Evolutionary conservation across 2,888 invertebrate species (phyloP).

Genomic region (Pachymerium ferrugineum): DNA sequence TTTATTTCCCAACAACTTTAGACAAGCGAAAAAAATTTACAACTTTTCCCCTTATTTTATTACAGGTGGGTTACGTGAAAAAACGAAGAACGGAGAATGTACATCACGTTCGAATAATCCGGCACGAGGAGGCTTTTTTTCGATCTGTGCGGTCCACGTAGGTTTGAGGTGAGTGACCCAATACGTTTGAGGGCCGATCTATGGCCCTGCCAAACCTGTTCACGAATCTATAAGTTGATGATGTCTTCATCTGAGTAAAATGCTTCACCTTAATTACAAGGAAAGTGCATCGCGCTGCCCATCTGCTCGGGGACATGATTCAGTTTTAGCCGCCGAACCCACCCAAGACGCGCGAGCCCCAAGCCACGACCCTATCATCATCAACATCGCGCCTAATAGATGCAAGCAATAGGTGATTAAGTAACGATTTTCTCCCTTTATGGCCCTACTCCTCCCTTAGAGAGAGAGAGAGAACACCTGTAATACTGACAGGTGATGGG

Average conservation of each 20-base stretch:
- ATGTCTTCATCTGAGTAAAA: slow-evolving; percentile 17
- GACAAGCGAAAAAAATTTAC: neutral
- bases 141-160: slow-evolving; percentile 9
- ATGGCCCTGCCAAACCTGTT: slow-evolving; percentile 21
- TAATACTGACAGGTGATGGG: slow-evolving; percentile 20
- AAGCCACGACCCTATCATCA: slow-evolving; percentile 23
- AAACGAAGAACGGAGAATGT: neutral
- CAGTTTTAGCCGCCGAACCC: slow-evolving; percentile 27
- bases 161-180: slow-evolving; percentile 22
- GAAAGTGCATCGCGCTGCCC: neutral
- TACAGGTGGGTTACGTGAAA: neutral
- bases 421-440: slow-evolving; percentile 25
- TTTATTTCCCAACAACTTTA: neutral
- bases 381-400: slow-evolving; percentile 27
- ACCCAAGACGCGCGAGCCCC: slow-evolving; percentile 17
- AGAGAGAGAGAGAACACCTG: slow-evolving; percentile 16
- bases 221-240: slow-evolving; percentile 27
- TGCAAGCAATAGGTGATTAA: slow-evolving; percentile 25
- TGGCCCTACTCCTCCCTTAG: slow-evolving; percentile 8
- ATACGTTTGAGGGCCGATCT: neutral
- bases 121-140: slow-evolving; percentile 7
- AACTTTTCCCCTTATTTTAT: neutral
- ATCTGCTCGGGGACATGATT: slow-evolving; percentile 22
- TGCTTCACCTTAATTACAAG: slow-evolving; percentile 23
- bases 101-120: slow-evolving; percentile 1